Conservation (phyloP, 1,140 invertebrate species). For the Drosophila watanabei region DNA sequence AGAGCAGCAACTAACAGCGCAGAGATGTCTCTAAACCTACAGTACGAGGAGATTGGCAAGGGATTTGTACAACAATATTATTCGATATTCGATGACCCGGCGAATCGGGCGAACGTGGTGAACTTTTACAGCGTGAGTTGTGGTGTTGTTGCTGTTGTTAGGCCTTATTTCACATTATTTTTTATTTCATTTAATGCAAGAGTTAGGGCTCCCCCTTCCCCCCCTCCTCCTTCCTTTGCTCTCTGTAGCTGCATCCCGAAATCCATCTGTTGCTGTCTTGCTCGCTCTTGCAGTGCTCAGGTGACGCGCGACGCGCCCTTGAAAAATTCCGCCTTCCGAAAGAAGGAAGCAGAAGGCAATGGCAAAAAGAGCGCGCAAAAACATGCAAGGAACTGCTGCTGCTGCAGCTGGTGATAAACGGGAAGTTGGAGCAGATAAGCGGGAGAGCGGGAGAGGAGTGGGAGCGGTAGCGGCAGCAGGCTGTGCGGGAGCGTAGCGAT, state of each 20-base stretch:
- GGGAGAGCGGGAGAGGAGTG: not conserved
- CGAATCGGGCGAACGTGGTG: slow-evolving; percentile 91
- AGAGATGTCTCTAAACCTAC: slow-evolving; percentile 93
- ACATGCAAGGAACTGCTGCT: not conserved
- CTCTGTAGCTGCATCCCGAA: not conserved
- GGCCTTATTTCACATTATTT: not conserved
- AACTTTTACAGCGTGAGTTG: slow-evolving; percentile 97
- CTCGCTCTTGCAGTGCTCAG: slow-evolving; percentile 24
- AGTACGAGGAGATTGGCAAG: slow-evolving; percentile 96
- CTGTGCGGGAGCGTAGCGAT: slow-evolving; percentile 7
- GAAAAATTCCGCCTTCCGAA: slow-evolving; percentile 51
- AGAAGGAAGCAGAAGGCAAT: slow-evolving; percentile 38
- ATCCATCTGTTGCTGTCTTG: slow-evolving; percentile 22
- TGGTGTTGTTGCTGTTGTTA: not conserved
- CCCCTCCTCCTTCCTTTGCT: not conserved
- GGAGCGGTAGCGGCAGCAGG: not conserved
- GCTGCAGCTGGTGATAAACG: slow-evolving; percentile 24
- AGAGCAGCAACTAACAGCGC: not conserved
- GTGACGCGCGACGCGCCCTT: slow-evolving; percentile 63
- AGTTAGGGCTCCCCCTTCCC: not conserved
- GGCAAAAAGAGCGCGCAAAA: slow-evolving; percentile 66
- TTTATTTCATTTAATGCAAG: not conserved
- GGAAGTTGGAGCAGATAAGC: not conserved
- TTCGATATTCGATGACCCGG: slow-evolving; percentile 94
- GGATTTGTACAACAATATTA: slow-evolving; percentile 98